Conservation (phyloP, 2,113 vertebrate species). For the Cyanistes caeruleus region DNA sequence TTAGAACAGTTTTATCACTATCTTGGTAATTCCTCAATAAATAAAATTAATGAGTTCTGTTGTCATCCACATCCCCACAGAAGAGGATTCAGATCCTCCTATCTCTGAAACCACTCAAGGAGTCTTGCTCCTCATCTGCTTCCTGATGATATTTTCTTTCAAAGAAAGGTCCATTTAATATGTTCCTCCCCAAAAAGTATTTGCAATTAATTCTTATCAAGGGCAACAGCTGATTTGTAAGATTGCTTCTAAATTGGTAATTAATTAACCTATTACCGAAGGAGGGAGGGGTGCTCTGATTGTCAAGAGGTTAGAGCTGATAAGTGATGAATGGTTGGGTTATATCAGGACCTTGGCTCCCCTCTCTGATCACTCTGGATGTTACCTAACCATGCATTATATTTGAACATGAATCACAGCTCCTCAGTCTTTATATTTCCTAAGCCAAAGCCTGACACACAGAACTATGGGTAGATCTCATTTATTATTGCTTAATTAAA, state of each 20-base stretch:
- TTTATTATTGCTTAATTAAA: constrained; percentile 75
- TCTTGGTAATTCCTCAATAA: constrained; percentile 37
- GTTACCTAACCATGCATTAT: constrained; percentile 70
- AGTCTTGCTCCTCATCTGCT: constrained; percentile 18
- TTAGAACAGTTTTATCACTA: constrained; percentile 15
- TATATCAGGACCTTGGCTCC: constrained; percentile 48
- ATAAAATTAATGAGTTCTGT: constrained; percentile 47
- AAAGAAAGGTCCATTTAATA: constrained; percentile 58
- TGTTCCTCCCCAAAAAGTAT: constrained; percentile 55
- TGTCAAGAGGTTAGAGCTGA: constrained; percentile 51
- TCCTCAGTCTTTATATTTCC: constrained; percentile 42
- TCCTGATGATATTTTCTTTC: constrained; percentile 52
- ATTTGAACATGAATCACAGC: constrained; percentile 62
- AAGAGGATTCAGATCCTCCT: constrained; percentile 36
- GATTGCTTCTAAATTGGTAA: constrained; percentile 66
- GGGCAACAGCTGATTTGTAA: constrained; percentile 65
- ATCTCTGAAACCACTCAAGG: neutral
- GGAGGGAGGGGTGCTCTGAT: constrained; percentile 33
- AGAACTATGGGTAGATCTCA: constrained; percentile 63
- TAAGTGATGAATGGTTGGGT: constrained; percentile 49
- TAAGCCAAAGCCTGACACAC: constrained; percentile 35
- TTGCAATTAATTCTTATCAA: constrained; percentile 69
- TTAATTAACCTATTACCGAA: constrained; percentile 68
- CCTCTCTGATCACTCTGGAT: constrained; percentile 58
- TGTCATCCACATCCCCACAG: neutral